Evolutionary conservation across 1,140 invertebrate species (phyloP).

Genomic region (Macrosteles quadrilineatus): DNA sequence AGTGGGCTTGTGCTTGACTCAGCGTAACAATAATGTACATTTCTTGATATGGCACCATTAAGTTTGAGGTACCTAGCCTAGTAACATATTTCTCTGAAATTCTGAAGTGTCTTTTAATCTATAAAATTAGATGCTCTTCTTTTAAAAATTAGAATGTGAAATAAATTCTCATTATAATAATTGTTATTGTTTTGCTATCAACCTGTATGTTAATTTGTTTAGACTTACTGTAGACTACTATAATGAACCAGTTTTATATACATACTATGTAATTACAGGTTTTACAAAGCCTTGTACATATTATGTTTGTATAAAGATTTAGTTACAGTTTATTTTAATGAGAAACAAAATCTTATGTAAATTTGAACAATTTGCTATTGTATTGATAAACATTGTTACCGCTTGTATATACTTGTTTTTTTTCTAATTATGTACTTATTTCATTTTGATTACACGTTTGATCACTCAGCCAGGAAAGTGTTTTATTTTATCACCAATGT

Average conservation of each 20-base stretch:
- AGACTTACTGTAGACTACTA: not conserved
- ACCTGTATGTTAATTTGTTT: not conserved
- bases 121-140: no score
- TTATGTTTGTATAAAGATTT: conserved; percentile 28
- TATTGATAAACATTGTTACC: conserved; percentile 37
- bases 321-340: conserved; percentile 19
- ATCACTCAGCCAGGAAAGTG: conserved; percentile 28
- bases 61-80: no score
- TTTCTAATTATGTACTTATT: conserved; percentile 40
- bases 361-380: conserved; percentile 27
- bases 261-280: conserved; percentile 1
- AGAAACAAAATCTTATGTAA: conserved; percentile 19
- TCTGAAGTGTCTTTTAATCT: no score
- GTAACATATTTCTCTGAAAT: no score
- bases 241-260: not conserved
- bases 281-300: conserved; percentile 25
- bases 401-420: conserved; percentile 42
- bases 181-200: not conserved
- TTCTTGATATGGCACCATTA: no score
- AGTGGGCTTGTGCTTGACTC: no score
- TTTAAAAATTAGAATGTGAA: not conserved
- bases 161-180: not conserved
- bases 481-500: conserved; percentile 19
- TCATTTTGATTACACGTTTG: conserved; percentile 40
- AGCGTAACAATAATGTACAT: no score